phyloP scores from a whole-genome alignment of 1,140 invertebrate species.

The Drosophila tsacasi region DNA sequence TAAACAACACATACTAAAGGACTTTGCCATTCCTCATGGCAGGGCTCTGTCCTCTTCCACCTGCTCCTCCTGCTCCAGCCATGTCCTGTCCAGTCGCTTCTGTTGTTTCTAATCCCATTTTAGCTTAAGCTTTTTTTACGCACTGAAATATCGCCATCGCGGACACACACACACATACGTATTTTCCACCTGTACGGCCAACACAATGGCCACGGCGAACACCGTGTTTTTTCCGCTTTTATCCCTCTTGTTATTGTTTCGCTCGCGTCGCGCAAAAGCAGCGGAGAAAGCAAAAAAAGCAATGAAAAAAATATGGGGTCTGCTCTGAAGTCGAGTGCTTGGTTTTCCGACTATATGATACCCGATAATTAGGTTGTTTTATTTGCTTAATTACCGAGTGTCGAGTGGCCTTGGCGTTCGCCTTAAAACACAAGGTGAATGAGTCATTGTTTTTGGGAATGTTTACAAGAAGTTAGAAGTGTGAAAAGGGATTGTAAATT shows the following conservation, averaged over 20 bases:
- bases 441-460: not conserved
- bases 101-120: conserved; percentile 79
- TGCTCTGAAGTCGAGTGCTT: not conserved
- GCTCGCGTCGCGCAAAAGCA: not conserved
- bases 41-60: not conserved
- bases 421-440: no score
- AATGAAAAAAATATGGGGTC: not conserved
- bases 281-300: not conserved
- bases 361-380: conserved; percentile 27
- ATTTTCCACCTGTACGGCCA: conserved; percentile 29
- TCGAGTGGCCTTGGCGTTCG: no score
- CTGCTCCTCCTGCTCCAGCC: not conserved
- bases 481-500: no score
- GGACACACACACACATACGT: not conserved
- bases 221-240: conserved; percentile 25
- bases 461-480: not conserved
- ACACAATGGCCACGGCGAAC: conserved; percentile 20
- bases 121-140: conserved; percentile 75
- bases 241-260: conserved; percentile 27
- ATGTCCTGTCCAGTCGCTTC: conserved; percentile 31
- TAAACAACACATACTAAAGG: conserved; percentile 50
- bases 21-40: conserved; percentile 52
- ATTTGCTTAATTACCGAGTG: conserved; percentile 4
- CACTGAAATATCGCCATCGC: conserved; percentile 49
- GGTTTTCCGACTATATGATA: conserved; percentile 30